A percentile compares a stretch with the other conserved stretches of the same genome.
Conservation (phyloP, 1,140 invertebrate species). For the Leptinotarsa undecemlineata region DNA sequence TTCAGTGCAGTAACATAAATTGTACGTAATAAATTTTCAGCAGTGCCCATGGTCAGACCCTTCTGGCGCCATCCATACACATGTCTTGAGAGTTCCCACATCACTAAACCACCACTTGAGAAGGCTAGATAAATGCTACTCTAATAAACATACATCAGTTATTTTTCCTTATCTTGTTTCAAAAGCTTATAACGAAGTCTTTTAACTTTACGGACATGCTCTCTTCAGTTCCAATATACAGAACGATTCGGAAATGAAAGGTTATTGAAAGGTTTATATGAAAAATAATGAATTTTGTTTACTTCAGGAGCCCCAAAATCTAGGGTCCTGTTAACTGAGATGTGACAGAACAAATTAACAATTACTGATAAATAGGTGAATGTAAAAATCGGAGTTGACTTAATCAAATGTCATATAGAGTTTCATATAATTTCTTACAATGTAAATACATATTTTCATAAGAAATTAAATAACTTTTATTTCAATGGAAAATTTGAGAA, state of each 20-base stretch:
- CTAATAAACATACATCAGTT: conserved; percentile 20
- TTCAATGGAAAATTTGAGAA: too few relatives aligned
- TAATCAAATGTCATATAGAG: too few relatives aligned
- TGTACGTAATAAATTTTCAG: not conserved
- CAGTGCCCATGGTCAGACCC: conserved; percentile 10
- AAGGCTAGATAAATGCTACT: conserved; percentile 15
- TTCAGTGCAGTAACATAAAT: not conserved
- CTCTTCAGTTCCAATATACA: conserved; percentile 2
- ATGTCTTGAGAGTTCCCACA: conserved; percentile 18
- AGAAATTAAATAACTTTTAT: too few relatives aligned
- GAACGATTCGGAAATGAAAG: not conserved
- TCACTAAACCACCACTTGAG: conserved; percentile 15
- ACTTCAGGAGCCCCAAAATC: too few relatives aligned
- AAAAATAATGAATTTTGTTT: too few relatives aligned
- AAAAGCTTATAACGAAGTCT: conserved; percentile 4
- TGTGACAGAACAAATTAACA: too few relatives aligned
- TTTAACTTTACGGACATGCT: conserved; percentile 4
- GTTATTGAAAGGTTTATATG: not conserved
- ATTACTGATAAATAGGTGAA: too few relatives aligned
- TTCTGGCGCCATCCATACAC: conserved; percentile 11
- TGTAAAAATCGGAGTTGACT: too few relatives aligned
- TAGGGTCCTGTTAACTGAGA: too few relatives aligned
- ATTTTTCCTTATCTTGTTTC: conserved; percentile 12
- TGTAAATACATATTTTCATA: too few relatives aligned
- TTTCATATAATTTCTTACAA: too few relatives aligned